Base-by-base conservation (phyloP, 2,888 invertebrate genomes). In the Chrysolina oricalcia region DNA sequence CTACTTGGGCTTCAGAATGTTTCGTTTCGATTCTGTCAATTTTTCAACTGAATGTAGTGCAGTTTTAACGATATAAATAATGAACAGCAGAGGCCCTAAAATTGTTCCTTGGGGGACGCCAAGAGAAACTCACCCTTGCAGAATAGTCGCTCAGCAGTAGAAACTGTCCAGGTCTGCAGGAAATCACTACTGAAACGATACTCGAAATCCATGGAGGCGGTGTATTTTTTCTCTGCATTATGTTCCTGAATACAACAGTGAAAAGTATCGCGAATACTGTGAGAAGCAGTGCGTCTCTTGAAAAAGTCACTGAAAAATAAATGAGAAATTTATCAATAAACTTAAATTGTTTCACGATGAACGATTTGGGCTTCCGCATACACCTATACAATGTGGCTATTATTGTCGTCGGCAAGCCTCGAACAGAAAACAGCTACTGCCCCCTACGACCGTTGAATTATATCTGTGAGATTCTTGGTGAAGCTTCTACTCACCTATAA, bases 401-500 rank as follows among this genome's bases (percentile, higher is more conserved):
- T 3, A 27, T 27, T 27, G 2, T 3, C 5, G 27, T 27, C 2
- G 27, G 5, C 2, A 8, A 35, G 35, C 8, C 35, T 35, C 8
- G 0, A 35, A 8, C 35, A 35, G 6, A 35, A 6, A 35, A 35
- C 35, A 35, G 8, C 35, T 35, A 8, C 35, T 35, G 35, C 8
- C 35, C 35, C 8, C 35, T 35, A 8, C 35, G 8, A 35, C 35
- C 8, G 35, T 35, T 35, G 27, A 27, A 27, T 2, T 27, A 27
- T 27, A 2, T 27, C 27, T 27, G 5, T 27, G 2, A 27, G 5
- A 27, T 13, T 43, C 9, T 13, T 43, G 43, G 6, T 8, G 6
- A 43, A 2, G 43, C 2, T 43, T 43, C 2, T 73, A 85, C 88
- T 87, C 87, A 92, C 92, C 77, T 80, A 93, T 89, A 72, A 91